phyloP scores from a whole-genome alignment of 2,113 vertebrate species.

The Osmerus mordax region DNA sequence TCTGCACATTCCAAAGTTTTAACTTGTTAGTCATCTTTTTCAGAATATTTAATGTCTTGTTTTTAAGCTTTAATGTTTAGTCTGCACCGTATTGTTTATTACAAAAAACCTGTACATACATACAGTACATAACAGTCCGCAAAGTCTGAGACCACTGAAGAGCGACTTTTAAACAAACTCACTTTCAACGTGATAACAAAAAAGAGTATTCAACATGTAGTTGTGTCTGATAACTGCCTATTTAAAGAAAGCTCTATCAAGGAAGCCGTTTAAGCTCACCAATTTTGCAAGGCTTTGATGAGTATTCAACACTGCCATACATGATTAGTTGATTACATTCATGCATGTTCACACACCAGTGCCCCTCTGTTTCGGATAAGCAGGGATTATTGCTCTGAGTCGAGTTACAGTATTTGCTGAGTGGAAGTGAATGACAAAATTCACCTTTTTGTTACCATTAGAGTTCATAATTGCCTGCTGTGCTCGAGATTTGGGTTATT shows the following conservation, averaged over 20 bases:
- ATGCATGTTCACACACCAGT: constrained; percentile 54
- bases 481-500: neutral
- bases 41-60: too few relatives aligned
- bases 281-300: constrained; percentile 27
- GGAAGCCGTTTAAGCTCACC: constrained; percentile 9
- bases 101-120: neutral
- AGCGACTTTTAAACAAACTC: neutral
- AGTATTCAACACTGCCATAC: constrained; percentile 33
- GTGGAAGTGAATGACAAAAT: constrained; percentile 25
- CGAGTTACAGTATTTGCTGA: constrained; percentile 25
- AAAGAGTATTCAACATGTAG: neutral
- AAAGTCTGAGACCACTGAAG: neutral
- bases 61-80: too few relatives aligned
- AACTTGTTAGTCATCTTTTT: too few relatives aligned
- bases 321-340: constrained; percentile 55
- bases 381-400: constrained; percentile 39
- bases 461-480: constrained; percentile 14
- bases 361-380: constrained; percentile 39
- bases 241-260: constrained; percentile 1
- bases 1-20: neutral
- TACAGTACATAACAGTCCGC: neutral
- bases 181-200: neutral
- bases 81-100: neutral
- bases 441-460: constrained; percentile 9
- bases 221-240: constrained; percentile 1